Base-by-base conservation (phyloP, 2,113 vertebrate genomes). In the Hyla sarda region DNA sequence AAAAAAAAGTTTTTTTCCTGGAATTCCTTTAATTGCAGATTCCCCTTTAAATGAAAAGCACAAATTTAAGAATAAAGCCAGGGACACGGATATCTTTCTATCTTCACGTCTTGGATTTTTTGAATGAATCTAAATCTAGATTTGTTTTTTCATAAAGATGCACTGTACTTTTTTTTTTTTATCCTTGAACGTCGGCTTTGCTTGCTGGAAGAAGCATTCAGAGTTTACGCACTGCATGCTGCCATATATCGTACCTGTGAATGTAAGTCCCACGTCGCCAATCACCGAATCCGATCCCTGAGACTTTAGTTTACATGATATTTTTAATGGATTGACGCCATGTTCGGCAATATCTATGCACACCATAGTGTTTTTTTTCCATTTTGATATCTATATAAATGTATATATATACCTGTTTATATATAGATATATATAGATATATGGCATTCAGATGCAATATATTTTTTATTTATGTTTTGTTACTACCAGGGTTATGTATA, bases 381-480 rank as follows among this genome's bases (percentile, higher is more conserved):
- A 71, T 37, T 82, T 48, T 80, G 21, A 76, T 84, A 84, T 76
- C 71, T 84, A 84, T 84, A 84, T 84, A 75, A 48, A 84, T 84
- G 54, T 84, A 76, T 76, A 75, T 41, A 41, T 84, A 84, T 84
- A 65, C 23, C 23, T 65, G 25, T 84, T 41, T 62, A 76, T 62
- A 76, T 76, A 84, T 74, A 84, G 41, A 84, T 32, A 83, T 73
- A 83, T 84, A 84, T 74, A 84, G 75, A 84, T 41, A 84, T 58
- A 84, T 75, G 62, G 50, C 58, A 76, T 19, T n/a, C 45, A 47
- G 41, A 62, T 84, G 82, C 75, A 84, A 84, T 74, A 84, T 75
- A 84, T 60, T 62, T 60, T 62, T 84, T 73, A 83, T 84, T 84
- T 84, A 76, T 84, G 52, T 84, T 84, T 75, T 84, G 52, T 45